Evolutionary conservation across 1,140 invertebrate genomes (phyloP), one percentile per base, ranked within the genome.

Genomic region (Anastatus disparis): DNA sequence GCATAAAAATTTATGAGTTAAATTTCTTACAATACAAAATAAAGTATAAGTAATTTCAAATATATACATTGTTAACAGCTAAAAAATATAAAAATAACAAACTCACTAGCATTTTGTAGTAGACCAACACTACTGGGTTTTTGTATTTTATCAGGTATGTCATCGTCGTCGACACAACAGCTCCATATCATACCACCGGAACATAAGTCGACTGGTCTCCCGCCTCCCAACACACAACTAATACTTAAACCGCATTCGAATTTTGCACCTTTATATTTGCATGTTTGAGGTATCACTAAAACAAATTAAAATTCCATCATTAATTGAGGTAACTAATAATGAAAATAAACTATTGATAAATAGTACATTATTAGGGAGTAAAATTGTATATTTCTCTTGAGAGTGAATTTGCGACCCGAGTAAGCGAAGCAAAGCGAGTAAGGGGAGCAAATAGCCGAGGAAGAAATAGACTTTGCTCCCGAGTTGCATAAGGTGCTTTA

Each of bases 121-220:
- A 88, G 79, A 85, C 87, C 82, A 82, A 85, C 78, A 83, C 48
- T 86, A 83, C 48, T 87, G 69, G 84, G 88, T 84, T 76, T 88
- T 78, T 76, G 87, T 63, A 85, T 66, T 85, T 90, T 81, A 77
- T 90, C 83, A 0, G 69, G 69, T 22, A 71, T 61, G 69, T 84
- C 83, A 31, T 94, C 92, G 74, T 92, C 89, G 80, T 96, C 93
- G 0, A 97, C 93, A 79, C 95, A 97, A 82, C 95, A 97, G 10
- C 93, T 93, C 95, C 95, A 96, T 72, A 96, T 94, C 87, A 96
- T 90, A 27, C 95, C 95, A 50, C 95, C 95, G n/a, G 93, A 95
- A 83, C 95, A 97, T 0, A 96, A 88, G 85, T 97, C 95, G 77
- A 96, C 80, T 0, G 95, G 94, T 70, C 93, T 90, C 13, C 93